phyloP scores from a whole-genome alignment of 2,797 vertebrate genomes.

The Potorous gilbertii region DNA sequence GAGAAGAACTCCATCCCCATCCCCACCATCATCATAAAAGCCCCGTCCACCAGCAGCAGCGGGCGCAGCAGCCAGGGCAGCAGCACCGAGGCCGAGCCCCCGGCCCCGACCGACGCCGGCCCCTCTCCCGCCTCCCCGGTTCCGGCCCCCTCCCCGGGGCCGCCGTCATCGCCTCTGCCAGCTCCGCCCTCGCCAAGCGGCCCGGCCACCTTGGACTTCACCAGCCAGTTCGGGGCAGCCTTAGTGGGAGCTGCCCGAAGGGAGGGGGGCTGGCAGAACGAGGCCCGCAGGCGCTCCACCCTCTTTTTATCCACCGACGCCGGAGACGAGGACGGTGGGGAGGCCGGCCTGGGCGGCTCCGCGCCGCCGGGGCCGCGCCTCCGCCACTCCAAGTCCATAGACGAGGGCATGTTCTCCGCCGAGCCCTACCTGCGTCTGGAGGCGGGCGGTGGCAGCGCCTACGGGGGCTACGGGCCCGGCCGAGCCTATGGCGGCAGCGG shows the following conservation, averaged over 20 bases:
- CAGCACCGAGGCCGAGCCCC: slow-evolving; percentile 90
- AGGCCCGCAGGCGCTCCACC: slow-evolving; percentile 91
- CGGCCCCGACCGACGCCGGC: slow-evolving; percentile 87
- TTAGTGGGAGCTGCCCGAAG: slow-evolving; percentile 82
- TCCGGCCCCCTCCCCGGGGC: slow-evolving; percentile 88
- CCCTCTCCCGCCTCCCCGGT: slow-evolving; percentile 87
- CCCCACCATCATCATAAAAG: slow-evolving; percentile 96
- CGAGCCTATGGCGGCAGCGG: slow-evolving; percentile 75
- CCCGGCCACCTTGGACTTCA: slow-evolving; percentile 92
- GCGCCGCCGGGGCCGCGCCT: slow-evolving; percentile 86
- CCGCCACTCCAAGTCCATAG: slow-evolving; percentile 94
- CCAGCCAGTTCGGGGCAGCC: slow-evolving; percentile 94
- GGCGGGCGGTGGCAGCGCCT: slow-evolving; percentile 79
- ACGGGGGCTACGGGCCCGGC: slow-evolving; percentile 83
- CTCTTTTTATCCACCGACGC: slow-evolving; percentile 96
- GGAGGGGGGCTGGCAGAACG: slow-evolving; percentile 88
- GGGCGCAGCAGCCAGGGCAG: slow-evolving; percentile 96
- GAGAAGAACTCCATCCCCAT: slow-evolving; percentile 96
- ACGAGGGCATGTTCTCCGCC: slow-evolving; percentile 93
- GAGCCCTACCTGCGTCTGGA: slow-evolving; percentile 93
- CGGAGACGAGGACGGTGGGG: slow-evolving; percentile 86
- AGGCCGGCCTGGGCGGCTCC: slow-evolving; percentile 69
- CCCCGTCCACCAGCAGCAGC: slow-evolving; percentile 96
- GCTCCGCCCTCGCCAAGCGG: slow-evolving; percentile 89
- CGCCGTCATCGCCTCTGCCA: slow-evolving; percentile 82